Conservation (phyloP, 2,113 vertebrate genomes). For the Poicephalus meyeri region DNA sequence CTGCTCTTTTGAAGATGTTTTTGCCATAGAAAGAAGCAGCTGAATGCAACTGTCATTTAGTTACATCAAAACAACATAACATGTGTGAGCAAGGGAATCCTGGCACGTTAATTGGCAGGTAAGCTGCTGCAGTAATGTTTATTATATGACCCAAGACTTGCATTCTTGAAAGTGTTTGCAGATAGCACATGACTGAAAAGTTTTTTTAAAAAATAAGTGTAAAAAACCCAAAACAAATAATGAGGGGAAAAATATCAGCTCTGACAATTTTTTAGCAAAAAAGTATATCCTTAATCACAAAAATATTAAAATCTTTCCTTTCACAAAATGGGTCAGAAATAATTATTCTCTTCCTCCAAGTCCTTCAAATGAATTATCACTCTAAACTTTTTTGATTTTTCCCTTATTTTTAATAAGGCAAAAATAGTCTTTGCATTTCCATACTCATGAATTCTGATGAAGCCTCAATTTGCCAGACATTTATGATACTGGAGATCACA, state of each 20-base stretch:
- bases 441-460: neutral
- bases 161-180: neutral
- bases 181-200: neutral
- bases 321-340: neutral
- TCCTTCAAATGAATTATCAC: neutral
- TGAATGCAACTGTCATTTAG: conserved; percentile 50
- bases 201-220: neutral
- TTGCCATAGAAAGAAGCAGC: conserved; percentile 65
- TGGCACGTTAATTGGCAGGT: conserved; percentile 60
- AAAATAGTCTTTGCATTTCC: neutral
- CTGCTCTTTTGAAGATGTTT: conserved; percentile 59
- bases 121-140: too few species aligned
- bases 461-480: neutral
- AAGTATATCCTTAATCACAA: neutral
- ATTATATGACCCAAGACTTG: neutral
- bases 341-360: neutral
- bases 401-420: neutral
- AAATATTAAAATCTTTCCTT: neutral
- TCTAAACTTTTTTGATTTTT: neutral
- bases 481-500: neutral
- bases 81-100: conserved; percentile 38
- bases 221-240: neutral
- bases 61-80: conserved; percentile 62
- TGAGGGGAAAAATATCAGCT: neutral
- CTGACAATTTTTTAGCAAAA: neutral